A percentile compares a stretch with the other conserved stretches of the same genome.
Conservation (phyloP, 1,140 invertebrate genomes). For the Drosophila obscura region DNA sequence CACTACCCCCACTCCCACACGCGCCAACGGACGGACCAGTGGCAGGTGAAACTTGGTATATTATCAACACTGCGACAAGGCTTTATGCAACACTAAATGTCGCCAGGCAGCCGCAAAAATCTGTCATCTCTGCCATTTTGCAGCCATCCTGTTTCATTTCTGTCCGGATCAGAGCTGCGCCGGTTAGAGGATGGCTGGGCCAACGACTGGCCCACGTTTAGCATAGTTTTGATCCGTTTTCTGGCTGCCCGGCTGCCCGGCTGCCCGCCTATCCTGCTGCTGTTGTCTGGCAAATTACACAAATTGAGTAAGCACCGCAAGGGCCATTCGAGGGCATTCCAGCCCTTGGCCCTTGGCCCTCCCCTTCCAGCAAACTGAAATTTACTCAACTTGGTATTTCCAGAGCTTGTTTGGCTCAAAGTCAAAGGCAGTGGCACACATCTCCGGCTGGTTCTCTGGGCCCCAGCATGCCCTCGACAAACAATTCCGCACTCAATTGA, state of each 20-base stretch:
- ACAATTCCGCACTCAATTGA: too few relatives aligned
- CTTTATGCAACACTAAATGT: conserved; percentile 56
- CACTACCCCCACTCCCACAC: not conserved
- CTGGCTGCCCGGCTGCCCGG: not conserved
- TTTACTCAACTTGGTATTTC: conserved; percentile 34
- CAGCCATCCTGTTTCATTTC: conserved; percentile 21
- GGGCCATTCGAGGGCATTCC: conserved; percentile 30
- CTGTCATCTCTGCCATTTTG: conserved; percentile 47
- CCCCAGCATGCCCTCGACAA: too few relatives aligned
- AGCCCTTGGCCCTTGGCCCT: conserved; percentile 2
- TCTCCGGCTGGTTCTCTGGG: too few relatives aligned
- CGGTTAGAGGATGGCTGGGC: too few relatives aligned
- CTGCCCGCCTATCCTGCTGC: not conserved
- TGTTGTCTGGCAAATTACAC: conserved; percentile 56
- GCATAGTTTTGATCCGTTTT: conserved; percentile 20
- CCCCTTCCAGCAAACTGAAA: conserved; percentile 21
- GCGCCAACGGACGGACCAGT: too few relatives aligned
- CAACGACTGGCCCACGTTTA: not conserved
- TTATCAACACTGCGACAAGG: conserved; percentile 48
- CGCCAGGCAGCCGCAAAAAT: conserved; percentile 47
- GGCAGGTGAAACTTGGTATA: conserved; percentile 35
- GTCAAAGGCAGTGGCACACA: too few relatives aligned
- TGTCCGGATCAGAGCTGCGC: not conserved
- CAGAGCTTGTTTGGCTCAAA: too few relatives aligned
- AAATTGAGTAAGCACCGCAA: conserved; percentile 60